phyloP scores from a whole-genome alignment of 2,797 vertebrate genomes.

The Carapus acus region DNA sequence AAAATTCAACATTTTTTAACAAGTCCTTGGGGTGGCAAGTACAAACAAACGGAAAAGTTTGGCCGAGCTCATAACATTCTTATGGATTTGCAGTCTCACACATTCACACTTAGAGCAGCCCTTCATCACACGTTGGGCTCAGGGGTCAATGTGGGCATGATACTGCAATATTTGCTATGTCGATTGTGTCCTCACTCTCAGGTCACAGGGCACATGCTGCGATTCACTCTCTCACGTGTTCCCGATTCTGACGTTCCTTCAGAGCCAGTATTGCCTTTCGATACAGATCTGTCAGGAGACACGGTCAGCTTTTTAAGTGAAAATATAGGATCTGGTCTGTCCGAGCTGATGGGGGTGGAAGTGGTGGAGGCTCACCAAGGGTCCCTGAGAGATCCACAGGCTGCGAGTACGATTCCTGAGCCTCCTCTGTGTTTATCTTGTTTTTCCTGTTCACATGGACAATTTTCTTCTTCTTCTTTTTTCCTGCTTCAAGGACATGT shows the following conservation, averaged over 20 bases:
- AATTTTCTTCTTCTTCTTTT: slow-evolving; percentile 64
- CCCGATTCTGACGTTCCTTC: slow-evolving; percentile 74
- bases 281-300: slow-evolving; percentile 76
- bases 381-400: slow-evolving; percentile 69
- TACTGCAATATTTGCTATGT: not conserved
- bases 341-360: slow-evolving; percentile 26
- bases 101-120: slow-evolving; percentile 22
- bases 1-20: slow-evolving; percentile 29
- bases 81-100: not conserved
- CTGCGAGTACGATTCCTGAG: slow-evolving; percentile 44
- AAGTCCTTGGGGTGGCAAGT: not conserved
- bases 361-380: slow-evolving; percentile 68
- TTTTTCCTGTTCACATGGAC: slow-evolving; percentile 69
- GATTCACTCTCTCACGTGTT: slow-evolving; percentile 42
- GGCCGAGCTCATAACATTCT: slow-evolving; percentile 24
- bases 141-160: slow-evolving; percentile 14
- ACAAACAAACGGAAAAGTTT: slow-evolving; percentile 22
- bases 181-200: slow-evolving; percentile 26
- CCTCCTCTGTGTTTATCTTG: slow-evolving; percentile 76
- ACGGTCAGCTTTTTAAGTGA: slow-evolving; percentile 40
- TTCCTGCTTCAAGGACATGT: slow-evolving; percentile 53
- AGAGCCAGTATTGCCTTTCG: slow-evolving; percentile 79
- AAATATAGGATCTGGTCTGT: slow-evolving; percentile 23
- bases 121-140: slow-evolving; percentile 50
- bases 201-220: slow-evolving; percentile 9